Evolutionary conservation across 2,113 vertebrate species (phyloP), one percentile per base, ranked within the genome.

Genomic region (Craseonycteris thonglongyai): DNA sequence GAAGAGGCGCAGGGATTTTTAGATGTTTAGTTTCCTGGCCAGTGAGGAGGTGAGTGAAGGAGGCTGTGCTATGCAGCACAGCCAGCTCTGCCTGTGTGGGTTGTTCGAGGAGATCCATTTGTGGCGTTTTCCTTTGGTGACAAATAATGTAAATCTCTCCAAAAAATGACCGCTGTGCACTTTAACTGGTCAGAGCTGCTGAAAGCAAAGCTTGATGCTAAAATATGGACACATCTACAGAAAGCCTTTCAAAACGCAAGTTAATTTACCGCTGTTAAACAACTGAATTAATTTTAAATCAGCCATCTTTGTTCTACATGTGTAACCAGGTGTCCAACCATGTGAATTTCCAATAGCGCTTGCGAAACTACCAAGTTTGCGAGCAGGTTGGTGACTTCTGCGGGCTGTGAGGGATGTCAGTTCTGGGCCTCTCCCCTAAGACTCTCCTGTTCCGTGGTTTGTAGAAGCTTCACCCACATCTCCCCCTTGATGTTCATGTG

Each of bases 11-110:
- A 0, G 6, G 24, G 24, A 26, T 12, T 6, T 69, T n/a, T 56
- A 45, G 28, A 28, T 14, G 3, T 45, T 80, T 13, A 26, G 59
- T 6, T 38, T 33, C 71, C 59, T 18, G 58, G 78, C 33, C 8
- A 1, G 2, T 6, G 21, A 22, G 0, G 2, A 59, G 19, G 21
- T 21, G 22, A 51, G 6, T 35, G n/a, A 58, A 49, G n/a, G 45
- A 65, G 11, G 26, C 19, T 14, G 5, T 8, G 2, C 30, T 12
- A 35, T 11, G 10, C 22, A 5, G 22, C 0, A 5, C 5, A 38
- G 6, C 30, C 30, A 3, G 28, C 51, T 22, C 38, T 47, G 15
- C 18, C 2, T 3, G 3, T 4, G 15, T 0, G 8, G 13, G 6
- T 26, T 12, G 11, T 40, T 40, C 9, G 59, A 22, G 45, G 47